A percentile compares a stretch with the other conserved stretches of the same genome.
Conservation (phyloP, 2,797 vertebrate genomes). For the Sternarchorhynchus goeldii region DNA sequence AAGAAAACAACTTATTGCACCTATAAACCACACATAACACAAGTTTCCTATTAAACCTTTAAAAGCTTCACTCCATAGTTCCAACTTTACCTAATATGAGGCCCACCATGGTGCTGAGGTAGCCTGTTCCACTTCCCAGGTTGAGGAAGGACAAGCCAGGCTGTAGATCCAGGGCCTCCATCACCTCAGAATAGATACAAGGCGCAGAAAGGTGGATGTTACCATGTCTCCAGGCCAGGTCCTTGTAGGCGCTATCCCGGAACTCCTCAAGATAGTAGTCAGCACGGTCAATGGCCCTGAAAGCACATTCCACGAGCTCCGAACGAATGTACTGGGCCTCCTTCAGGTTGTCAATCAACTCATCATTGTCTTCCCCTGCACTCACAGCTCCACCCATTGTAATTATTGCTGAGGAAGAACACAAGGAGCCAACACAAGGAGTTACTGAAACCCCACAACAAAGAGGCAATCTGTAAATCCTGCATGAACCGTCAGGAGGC, state of each 20-base stretch:
- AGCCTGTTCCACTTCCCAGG: slow-evolving; percentile 87
- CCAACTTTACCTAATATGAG: slow-evolving; percentile 79
- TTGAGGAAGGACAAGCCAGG: slow-evolving; percentile 86
- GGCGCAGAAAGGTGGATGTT: slow-evolving; percentile 88
- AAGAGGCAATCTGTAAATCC: background rate
- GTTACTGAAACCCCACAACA: background rate
- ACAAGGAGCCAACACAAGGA: background rate
- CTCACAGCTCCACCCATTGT: slow-evolving; percentile 86
- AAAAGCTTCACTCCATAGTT: background rate
- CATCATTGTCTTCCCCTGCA: slow-evolving; percentile 86
- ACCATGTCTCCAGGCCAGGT: slow-evolving; percentile 86
- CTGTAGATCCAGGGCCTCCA: slow-evolving; percentile 87
- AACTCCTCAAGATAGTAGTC: slow-evolving; percentile 88
- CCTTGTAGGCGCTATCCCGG: slow-evolving; percentile 85
- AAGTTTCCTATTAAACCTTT: background rate
- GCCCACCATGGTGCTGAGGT: slow-evolving; percentile 88
- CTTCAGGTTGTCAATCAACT: slow-evolving; percentile 85
- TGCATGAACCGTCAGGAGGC: too few relatives aligned
- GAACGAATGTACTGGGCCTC: slow-evolving; percentile 86
- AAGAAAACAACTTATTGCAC: too few relatives aligned
- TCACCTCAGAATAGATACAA: slow-evolving; percentile 88
- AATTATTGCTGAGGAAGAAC: slow-evolving; percentile 36
- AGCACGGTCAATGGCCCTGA: slow-evolving; percentile 83
- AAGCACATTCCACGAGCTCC: slow-evolving; percentile 82
- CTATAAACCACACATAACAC: too few relatives aligned